Evolutionary conservation across 1,140 invertebrate species (phyloP).

Genomic region (Drosophila jambulina): DNA sequence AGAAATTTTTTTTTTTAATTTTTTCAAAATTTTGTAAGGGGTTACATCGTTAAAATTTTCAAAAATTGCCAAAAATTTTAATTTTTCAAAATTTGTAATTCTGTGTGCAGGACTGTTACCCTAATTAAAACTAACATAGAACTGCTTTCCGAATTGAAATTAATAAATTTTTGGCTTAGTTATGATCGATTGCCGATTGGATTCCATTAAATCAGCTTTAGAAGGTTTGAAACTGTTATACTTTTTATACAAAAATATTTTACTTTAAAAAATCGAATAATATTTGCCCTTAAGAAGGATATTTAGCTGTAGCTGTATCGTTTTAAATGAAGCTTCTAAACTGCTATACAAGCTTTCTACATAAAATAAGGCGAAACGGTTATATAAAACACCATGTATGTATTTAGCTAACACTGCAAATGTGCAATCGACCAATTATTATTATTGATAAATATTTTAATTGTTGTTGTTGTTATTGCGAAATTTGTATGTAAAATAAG

Average conservation of each 20-base stretch:
- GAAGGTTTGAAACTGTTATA: too few species aligned
- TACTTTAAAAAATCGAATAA: neutral
- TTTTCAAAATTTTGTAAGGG: too few species aligned
- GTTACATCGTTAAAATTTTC: neutral
- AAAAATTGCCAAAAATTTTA: too few species aligned
- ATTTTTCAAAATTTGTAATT: neutral
- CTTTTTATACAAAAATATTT: too few species aligned
- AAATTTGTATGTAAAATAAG: conserved; percentile 48
- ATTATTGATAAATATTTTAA: conserved; percentile 17
- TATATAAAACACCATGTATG: conserved; percentile 4
- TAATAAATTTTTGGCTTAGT: neutral
- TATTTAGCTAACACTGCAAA: conserved; percentile 13
- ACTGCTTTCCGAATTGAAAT: neutral
- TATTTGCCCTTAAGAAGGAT: neutral
- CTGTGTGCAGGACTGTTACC: neutral
- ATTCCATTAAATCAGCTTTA: too few species aligned
- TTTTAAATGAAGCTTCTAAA: neutral
- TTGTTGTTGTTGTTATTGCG: conserved; percentile 65
- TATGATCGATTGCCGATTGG: neutral
- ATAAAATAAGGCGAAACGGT: neutral
- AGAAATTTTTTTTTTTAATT: too few species aligned
- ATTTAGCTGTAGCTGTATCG: neutral
- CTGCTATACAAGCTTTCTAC: neutral
- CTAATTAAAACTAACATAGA: neutral
- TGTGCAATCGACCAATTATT: conserved; percentile 22